Percentiles rank a stretch among this genome's conserved stretches.
phyloP scores from a whole-genome alignment of 2,113 vertebrate genomes.

The Lampris incognitus region DNA sequence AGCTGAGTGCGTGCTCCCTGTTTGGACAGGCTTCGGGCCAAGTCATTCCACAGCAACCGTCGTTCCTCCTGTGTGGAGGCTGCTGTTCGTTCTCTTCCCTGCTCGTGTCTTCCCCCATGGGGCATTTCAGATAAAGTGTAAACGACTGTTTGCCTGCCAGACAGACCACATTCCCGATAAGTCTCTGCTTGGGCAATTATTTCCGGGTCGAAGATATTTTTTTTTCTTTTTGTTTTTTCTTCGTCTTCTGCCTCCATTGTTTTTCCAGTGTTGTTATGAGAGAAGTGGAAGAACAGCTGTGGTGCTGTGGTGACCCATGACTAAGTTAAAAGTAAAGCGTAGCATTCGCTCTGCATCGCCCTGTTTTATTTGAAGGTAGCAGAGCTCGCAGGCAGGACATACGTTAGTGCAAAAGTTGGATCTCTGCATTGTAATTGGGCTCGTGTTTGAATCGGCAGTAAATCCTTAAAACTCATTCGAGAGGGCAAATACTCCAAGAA shows the following conservation, averaged over 20 bases:
- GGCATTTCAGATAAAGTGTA: slow-evolving; percentile 74
- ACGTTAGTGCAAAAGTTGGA: slow-evolving; percentile 34
- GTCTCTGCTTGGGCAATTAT: slow-evolving; percentile 73
- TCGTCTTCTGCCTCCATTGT: background rate
- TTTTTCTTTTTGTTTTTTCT: slow-evolving; percentile 32
- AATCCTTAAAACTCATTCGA: slow-evolving; percentile 25
- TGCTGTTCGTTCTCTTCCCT: slow-evolving; percentile 1
- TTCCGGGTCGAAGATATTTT: slow-evolving; percentile 76
- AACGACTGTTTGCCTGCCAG: slow-evolving; percentile 70
- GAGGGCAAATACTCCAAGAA: slow-evolving; percentile 31
- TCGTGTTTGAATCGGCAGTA: slow-evolving; percentile 23
- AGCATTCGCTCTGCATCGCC: slow-evolving; percentile 27
- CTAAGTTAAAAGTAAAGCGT: slow-evolving; percentile 18
- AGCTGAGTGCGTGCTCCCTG: slow-evolving; percentile 50
- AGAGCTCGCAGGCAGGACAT: slow-evolving; percentile 28
- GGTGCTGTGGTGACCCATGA: slow-evolving; percentile 49
- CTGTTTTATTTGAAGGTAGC: slow-evolving; percentile 23
- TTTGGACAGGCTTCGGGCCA: slow-evolving; percentile 67
- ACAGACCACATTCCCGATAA: slow-evolving; percentile 77
- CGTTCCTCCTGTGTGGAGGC: slow-evolving; percentile 13
- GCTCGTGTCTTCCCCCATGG: slow-evolving; percentile 49
- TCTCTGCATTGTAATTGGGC: slow-evolving; percentile 21
- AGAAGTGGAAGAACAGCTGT: slow-evolving; percentile 72
- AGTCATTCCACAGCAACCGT: slow-evolving; percentile 64
- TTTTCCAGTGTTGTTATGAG: slow-evolving; percentile 3